phyloP scores from a whole-genome alignment of 2,113 vertebrate genomes.

The Lates calcarifer region DNA sequence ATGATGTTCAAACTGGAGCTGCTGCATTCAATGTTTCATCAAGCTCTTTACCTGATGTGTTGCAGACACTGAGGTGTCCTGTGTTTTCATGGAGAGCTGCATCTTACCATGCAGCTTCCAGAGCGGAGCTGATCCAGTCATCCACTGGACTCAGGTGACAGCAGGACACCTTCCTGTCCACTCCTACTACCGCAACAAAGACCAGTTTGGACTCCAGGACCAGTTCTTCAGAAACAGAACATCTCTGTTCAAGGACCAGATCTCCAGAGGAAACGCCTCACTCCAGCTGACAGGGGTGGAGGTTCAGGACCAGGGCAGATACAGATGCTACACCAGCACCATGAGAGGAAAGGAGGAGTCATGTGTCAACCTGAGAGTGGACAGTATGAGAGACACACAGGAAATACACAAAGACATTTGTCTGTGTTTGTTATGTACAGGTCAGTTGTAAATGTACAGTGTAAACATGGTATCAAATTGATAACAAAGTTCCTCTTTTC shows the following conservation, averaged over 20 bases:
- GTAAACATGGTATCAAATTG: too few species aligned
- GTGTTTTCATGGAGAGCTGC: slow-evolving; percentile 59
- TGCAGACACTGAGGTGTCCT: slow-evolving; percentile 9
- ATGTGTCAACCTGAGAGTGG: slow-evolving; percentile 3
- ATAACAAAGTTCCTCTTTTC: too few species aligned
- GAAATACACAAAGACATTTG: too few species aligned
- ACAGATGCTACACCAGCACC: slow-evolving; percentile 80
- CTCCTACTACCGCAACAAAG: slow-evolving; percentile 62
- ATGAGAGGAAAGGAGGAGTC: neutral
- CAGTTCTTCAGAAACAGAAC: slow-evolving; percentile 51
- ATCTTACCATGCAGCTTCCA: slow-evolving; percentile 79
- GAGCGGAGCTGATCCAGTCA: slow-evolving; percentile 41
- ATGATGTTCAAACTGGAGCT: too few species aligned
- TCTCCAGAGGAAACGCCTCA: slow-evolving; percentile 77
- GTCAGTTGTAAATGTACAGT: slow-evolving; percentile 27
- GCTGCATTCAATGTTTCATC: too few species aligned
- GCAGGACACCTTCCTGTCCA: slow-evolving; percentile 38
- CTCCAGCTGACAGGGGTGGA: slow-evolving; percentile 61
- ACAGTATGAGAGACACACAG: slow-evolving; percentile 64
- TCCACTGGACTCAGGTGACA: slow-evolving; percentile 80
- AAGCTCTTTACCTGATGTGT: neutral
- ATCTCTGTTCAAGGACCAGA: too few species aligned
- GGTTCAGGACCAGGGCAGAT: slow-evolving; percentile 67
- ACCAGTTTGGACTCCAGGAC: slow-evolving; percentile 68
- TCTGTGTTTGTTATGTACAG: too few species aligned